These are phyloP conservation scores for Lissocephala sabroskyi DNA, from an alignment of 2,888 invertebrate species.

Conservation along the genomic window DNA sequence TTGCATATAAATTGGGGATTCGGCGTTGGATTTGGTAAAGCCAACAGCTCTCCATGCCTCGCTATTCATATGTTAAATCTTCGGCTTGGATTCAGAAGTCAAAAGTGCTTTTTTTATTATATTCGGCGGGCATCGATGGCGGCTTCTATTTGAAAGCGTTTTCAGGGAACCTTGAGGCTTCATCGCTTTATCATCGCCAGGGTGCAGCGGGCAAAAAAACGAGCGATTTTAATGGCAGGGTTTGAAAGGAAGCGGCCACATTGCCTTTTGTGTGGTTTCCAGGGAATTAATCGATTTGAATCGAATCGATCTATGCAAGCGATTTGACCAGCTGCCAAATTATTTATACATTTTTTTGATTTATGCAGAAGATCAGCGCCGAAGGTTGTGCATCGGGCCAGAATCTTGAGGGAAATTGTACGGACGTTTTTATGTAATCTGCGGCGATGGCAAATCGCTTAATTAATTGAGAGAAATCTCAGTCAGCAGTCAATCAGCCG, in stretches of 20 bases:
- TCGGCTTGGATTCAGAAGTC: conserved; percentile 45
- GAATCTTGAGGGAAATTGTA: conserved; percentile 4
- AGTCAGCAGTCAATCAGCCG: too few species aligned
- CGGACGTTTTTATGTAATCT: too few species aligned
- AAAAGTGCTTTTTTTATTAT: conserved; percentile 32
- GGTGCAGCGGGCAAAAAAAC: conserved; percentile 43
- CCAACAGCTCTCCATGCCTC: conserved; percentile 8
- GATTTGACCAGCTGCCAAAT: too few species aligned
- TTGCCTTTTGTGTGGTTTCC: conserved; percentile 46
- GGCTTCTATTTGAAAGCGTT: conserved; percentile 44
- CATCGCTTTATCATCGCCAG: conserved; percentile 46
- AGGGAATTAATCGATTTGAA: conserved; percentile 44
- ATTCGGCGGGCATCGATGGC: conserved; percentile 20
- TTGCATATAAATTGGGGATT: conserved; percentile 42
- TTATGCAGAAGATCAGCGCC: conserved; percentile 31
- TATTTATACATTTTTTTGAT: conserved; percentile 41
- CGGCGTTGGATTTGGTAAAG: neutral
- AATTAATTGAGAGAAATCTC: too few species aligned
- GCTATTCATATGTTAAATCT: conserved; percentile 51
- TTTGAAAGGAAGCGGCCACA: neutral
- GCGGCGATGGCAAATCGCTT: too few species aligned
- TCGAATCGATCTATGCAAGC: too few species aligned
- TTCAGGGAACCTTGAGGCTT: conserved; percentile 28
- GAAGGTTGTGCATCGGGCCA: conserved; percentile 18
- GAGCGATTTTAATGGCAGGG: conserved; percentile 11